Conservation (phyloP, 2,888 invertebrate genomes). For the Yponomeuta malinellus region DNA sequence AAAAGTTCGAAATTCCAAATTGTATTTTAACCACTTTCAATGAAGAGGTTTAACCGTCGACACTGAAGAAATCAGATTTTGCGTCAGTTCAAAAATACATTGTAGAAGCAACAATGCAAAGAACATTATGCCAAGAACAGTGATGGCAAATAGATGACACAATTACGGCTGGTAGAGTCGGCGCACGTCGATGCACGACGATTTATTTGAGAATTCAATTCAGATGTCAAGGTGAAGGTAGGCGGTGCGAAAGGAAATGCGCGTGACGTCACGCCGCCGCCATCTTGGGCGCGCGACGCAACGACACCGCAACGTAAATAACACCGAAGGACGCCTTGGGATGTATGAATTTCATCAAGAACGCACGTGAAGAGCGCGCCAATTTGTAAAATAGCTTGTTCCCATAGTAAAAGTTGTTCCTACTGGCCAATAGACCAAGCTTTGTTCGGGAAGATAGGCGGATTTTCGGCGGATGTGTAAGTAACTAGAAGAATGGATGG, state of each 20-base stretch:
- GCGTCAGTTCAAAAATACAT: background rate
- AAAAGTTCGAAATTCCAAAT: too few species aligned
- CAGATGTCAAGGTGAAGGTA: conserved; percentile 67
- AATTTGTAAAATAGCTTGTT: too few species aligned
- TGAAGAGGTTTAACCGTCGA: too few species aligned
- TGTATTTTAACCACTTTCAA: too few species aligned
- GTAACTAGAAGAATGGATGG: too few species aligned
- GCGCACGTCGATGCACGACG: background rate
- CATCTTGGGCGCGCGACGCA: conserved; percentile 36
- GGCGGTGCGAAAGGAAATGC: conserved; percentile 62
- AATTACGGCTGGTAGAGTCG: background rate
- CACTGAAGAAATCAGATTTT: too few species aligned
- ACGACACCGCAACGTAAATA: background rate
- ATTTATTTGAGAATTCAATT: conserved; percentile 58
- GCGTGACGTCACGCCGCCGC: conserved; percentile 60
- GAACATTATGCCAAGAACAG: background rate
- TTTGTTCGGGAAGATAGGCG: too few species aligned
- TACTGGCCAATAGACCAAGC: too few species aligned
- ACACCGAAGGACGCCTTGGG: background rate
- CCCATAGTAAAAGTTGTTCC: too few species aligned
- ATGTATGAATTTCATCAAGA: background rate
- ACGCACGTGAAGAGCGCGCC: background rate
- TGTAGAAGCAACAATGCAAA: background rate
- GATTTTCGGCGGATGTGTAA: too few species aligned
- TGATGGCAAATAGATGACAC: background rate